Base-by-base conservation (phyloP, 2,888 invertebrate species). In the Tachina lurida region DNA sequence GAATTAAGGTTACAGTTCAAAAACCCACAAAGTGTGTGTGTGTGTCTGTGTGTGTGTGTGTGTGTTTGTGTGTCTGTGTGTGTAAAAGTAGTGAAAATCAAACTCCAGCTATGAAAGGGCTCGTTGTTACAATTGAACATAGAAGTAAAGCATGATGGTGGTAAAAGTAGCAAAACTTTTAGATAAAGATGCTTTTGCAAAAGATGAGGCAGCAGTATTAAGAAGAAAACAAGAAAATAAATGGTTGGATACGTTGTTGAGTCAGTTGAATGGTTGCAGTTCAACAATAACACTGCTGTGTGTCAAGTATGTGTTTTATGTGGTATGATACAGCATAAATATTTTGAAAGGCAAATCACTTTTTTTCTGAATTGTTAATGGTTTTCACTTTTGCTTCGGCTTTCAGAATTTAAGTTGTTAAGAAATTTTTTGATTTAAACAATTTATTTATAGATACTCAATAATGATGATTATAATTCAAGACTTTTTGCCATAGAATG, bases 1-100 rank as follows among this genome's bases (percentile, higher is more conserved):
- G 56, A 80, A 80, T 80, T 74, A 74, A 43, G 74, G 74, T 74
- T 74, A 80, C 65, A 74, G 80, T 60, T 70, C 68, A 68, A 56
- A 56, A 67, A 7, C 43, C 10, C 9, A 43, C 63, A 63, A 31
- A 31, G 31, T 2, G 31, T 31, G 31, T 31, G 31, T 3, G 2
- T 31, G 31, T 3, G 31, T 31, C 3, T 31, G 31, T 31, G 3
- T 31, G 31, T 31, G 22, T 22, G 3, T 22, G 22, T 22, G 22
- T 22, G 22, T 1, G 3, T 3, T 22, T 12, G 22, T 22, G 10
- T 43, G 10, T 10, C 1, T 19, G 9, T 47, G 13, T 43, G 19
- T 10, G 41, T n/a, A 7, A 54, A 65, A 22, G 47, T 17, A n/a
- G 0, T 31, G 22, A 56, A 3, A 65, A 22, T 22, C 19, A 22